Evolutionary conservation across 92 coral and sea anemone species (phyloP).

Genomic region (Palythoa grandis): DNA sequence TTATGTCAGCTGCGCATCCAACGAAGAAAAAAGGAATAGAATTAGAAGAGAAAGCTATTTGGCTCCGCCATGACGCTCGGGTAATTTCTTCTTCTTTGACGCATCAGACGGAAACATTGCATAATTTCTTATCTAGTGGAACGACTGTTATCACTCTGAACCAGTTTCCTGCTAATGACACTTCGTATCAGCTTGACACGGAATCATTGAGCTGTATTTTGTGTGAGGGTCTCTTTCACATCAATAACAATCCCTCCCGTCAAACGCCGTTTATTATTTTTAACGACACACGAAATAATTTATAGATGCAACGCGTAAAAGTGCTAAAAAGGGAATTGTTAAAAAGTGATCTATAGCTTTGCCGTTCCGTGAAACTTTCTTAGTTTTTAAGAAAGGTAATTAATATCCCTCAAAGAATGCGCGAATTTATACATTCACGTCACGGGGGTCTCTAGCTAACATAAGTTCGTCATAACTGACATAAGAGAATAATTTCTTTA

Average conservation of each 20-base stretch:
- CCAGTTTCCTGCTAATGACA: constrained; percentile 23
- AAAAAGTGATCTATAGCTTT: neutral
- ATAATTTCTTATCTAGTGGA: neutral
- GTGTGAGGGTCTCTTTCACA: neutral
- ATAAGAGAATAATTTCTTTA: neutral
- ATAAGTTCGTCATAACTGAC: neutral
- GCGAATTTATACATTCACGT: neutral
- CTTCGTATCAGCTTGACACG: neutral
- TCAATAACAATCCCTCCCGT: neutral
- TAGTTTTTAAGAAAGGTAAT: neutral
- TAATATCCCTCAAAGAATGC: neutral
- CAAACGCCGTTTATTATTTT: neutral
- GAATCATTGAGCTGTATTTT: neutral
- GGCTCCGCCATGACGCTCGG: no score
- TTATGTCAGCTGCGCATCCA: no score
- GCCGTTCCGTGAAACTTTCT: neutral
- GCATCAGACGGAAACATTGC: neutral
- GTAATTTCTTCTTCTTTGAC: neutral
- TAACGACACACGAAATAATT: neutral
- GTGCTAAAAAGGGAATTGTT: neutral
- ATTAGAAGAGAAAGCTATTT: no score
- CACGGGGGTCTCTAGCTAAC: neutral
- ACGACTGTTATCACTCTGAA: neutral
- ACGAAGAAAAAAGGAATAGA: no score
- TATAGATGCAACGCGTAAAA: no score